Evolutionary conservation across 2,113 vertebrate species (phyloP).

Genomic region (Pithys albifrons): DNA sequence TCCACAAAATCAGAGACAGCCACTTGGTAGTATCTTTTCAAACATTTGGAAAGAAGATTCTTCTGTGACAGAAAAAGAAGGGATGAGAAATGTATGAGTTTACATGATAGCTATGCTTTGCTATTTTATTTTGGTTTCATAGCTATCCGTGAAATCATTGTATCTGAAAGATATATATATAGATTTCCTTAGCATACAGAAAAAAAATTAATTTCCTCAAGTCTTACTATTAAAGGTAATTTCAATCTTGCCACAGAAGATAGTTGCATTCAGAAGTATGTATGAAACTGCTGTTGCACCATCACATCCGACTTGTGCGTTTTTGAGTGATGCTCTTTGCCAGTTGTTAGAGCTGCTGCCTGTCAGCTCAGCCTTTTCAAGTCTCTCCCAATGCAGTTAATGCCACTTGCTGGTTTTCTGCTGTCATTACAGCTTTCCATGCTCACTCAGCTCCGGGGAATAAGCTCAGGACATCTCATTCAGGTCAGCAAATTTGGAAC

Average conservation of each 20-base stretch:
- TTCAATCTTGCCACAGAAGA: neutral
- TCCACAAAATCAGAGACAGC: neutral
- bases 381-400: neutral
- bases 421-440: neutral
- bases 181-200: neutral
- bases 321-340: fast-evolving
- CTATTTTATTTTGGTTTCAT: neutral
- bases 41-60: neutral
- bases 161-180: neutral
- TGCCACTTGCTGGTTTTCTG: neutral
- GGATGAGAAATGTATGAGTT: neutral
- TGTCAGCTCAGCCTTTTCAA: too few species aligned
- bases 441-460: fast-evolving
- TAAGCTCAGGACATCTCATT: neutral
- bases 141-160: neutral
- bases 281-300: neutral
- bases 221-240: neutral
- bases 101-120: fast-evolving
- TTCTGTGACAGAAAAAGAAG: neutral
- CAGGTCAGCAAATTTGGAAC: neutral
- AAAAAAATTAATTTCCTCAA: neutral
- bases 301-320: fast-evolving
- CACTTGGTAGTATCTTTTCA: neutral
- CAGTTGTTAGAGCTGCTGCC: neutral
- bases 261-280: neutral